A percentile compares a stretch with the other conserved stretches of the same genome.
phyloP scores from a whole-genome alignment of 2,797 vertebrate species.

The Leptatherina wallacei region DNA sequence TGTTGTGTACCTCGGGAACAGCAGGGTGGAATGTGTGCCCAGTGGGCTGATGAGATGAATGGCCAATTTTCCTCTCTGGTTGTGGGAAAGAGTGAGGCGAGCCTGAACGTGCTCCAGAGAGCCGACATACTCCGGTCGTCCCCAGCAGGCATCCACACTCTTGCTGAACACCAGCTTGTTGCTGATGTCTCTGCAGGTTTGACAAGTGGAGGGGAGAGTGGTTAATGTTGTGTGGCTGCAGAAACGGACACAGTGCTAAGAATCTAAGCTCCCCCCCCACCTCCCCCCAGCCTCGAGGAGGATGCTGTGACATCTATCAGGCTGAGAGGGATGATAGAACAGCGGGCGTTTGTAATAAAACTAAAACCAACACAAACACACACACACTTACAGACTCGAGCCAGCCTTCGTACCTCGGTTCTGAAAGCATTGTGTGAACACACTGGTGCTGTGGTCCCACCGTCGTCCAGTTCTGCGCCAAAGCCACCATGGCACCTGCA shows the following conservation, averaged over 20 bases:
- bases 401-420: slow-evolving; percentile 84
- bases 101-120: slow-evolving; percentile 93
- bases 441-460: slow-evolving; percentile 93
- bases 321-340: slow-evolving; percentile 26
- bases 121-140: slow-evolving; percentile 87
- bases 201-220: slow-evolving; percentile 45
- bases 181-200: slow-evolving; percentile 88
- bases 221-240: slow-evolving; percentile 65
- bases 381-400: slow-evolving; percentile 12
- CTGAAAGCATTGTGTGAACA: slow-evolving; percentile 88
- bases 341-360: slow-evolving; percentile 24
- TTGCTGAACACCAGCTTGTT: slow-evolving; percentile 90
- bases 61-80: slow-evolving; percentile 93
- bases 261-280: slow-evolving; percentile 16
- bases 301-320: slow-evolving; percentile 42
- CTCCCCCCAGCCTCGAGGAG: slow-evolving; percentile 16
- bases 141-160: slow-evolving; percentile 90
- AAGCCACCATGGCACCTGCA: slow-evolving; percentile 90
- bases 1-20: slow-evolving; percentile 89
- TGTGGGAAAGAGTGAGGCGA: slow-evolving; percentile 92
- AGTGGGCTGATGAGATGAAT: slow-evolving; percentile 94
- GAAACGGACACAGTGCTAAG: slow-evolving; percentile 49
- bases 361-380: slow-evolving; percentile 23
- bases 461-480: slow-evolving; percentile 93
- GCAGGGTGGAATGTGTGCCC: slow-evolving; percentile 93